Evolutionary conservation across 2,888 invertebrate genomes (phyloP), one percentile per base, ranked within the genome.

Genomic region (Petrophora chlorosata): DNA sequence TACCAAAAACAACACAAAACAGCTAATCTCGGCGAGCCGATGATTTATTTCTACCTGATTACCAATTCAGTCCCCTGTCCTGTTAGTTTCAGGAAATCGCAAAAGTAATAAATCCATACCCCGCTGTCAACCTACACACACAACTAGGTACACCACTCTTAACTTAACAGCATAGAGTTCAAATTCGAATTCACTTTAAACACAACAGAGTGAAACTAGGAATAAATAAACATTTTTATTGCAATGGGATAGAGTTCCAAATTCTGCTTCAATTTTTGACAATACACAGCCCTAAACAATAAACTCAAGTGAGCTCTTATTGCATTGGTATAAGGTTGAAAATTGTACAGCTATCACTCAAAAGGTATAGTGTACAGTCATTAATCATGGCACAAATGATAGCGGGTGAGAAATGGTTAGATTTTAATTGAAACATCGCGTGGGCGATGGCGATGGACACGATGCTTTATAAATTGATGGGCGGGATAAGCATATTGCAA

Each of bases 391-490:
- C 48, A 49, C 51, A 59, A 49, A 61, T 61, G 61, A 61, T 61
- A 61, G 59, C 55, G 53, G 49, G 56, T 61, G 61, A 59, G 53
- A 55, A 61, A 61, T 61, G 56, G 59, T 59, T 42, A 43, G 49
- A 51, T 59, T 61, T 61, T 61, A 61, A 61, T 61, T 61, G 56
- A 61, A 61, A 57, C 55, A 61, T 61, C 55, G 61, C 61, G 59
- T 61, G 61, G 51, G 25, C 25, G 4, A 23, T 25, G 28, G 34
- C 41, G 42, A 32, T 35, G 53, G 51, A 50, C 53, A 44, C 45
- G 14, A 22, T 36, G 51, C 38, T 52, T 48, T 39, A 44, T 46
- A 39, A 49, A 49, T 51, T 55, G 57, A 57, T 43, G 51, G 32
- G 15, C 12, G 22, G 15, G 15, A 29, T 30, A 13, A 29, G 28